Conservation (phyloP, 2,888 invertebrate genomes). For the Protonemura montana region DNA sequence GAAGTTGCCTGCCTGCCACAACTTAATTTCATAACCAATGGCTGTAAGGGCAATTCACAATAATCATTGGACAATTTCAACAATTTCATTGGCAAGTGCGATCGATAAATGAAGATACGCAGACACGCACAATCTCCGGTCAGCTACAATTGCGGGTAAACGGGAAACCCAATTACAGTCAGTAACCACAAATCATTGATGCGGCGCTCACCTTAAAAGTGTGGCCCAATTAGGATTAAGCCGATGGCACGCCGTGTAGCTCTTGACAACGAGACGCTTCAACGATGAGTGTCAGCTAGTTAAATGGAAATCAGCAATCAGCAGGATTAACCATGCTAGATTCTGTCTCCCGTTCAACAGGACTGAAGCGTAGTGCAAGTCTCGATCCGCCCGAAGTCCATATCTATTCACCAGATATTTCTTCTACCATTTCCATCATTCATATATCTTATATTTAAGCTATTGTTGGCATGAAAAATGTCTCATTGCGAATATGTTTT, state of each 20-base stretch:
- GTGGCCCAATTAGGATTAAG: no score
- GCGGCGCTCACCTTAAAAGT: no score
- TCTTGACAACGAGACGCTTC: no score
- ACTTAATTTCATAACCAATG: neutral
- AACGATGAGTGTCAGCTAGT: constrained; percentile 31
- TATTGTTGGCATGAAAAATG: no score
- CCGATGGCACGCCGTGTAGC: no score
- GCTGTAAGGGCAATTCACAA: neutral
- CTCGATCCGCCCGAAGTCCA: no score
- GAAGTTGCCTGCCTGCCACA: neutral
- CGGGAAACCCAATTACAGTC: neutral
- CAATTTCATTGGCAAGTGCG: neutral
- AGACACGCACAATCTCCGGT: neutral
- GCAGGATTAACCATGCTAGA: constrained; percentile 29
- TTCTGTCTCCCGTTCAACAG: constrained; percentile 42
- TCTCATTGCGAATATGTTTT: no score
- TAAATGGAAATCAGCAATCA: constrained; percentile 43
- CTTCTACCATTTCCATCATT: no score
- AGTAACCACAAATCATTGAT: no score
- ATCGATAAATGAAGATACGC: neutral
- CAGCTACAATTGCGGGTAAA: neutral
- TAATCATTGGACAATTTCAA: neutral
- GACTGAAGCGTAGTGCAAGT: constrained; percentile 8
- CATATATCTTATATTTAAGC: no score
- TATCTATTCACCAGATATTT: no score